Percentiles rank a stretch among this genome's conserved stretches.
phyloP scores from a whole-genome alignment of 2,888 invertebrate species.

The Eugnorisma glareosa region DNA sequence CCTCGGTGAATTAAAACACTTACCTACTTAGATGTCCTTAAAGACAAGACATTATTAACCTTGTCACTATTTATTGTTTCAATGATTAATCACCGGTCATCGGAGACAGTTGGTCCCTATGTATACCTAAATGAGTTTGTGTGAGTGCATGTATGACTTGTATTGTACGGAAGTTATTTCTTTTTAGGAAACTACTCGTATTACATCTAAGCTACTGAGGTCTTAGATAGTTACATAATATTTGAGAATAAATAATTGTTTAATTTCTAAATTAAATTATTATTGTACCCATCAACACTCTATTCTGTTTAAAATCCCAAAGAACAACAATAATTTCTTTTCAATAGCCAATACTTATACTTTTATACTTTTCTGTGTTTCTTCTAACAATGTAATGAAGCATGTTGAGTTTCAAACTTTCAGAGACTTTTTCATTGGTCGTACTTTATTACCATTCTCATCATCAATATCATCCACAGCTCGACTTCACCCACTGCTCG shows the following conservation, averaged over 20 bases:
- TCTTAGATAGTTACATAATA: conserved; percentile 7
- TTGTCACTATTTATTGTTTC: conserved; percentile 51
- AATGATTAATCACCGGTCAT: conserved; percentile 46
- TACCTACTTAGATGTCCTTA: conserved; percentile 3
- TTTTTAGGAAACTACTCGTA: conserved; percentile 38
- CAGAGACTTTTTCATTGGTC: not conserved
- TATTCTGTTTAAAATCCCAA: not conserved
- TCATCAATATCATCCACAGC: no score
- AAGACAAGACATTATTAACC: conserved; percentile 27
- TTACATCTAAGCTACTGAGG: conserved; percentile 25
- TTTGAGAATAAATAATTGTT: not conserved
- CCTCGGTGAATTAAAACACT: conserved; percentile 13
- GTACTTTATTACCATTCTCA: not conserved
- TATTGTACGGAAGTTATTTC: conserved; percentile 28
- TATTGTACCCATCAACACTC: not conserved
- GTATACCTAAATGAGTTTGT: conserved; percentile 1
- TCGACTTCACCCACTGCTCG: no score
- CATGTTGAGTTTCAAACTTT: no score
- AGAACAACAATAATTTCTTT: no score
- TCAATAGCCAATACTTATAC: no score
- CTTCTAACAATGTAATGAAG: not conserved
- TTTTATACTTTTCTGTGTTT: not conserved
- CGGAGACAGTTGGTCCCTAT: conserved; percentile 38
- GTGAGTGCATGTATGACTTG: conserved; percentile 22
- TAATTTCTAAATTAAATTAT: not conserved